Evolutionary conservation across 2,113 vertebrate genomes (phyloP).

Genomic region (Micromys minutus): DNA sequence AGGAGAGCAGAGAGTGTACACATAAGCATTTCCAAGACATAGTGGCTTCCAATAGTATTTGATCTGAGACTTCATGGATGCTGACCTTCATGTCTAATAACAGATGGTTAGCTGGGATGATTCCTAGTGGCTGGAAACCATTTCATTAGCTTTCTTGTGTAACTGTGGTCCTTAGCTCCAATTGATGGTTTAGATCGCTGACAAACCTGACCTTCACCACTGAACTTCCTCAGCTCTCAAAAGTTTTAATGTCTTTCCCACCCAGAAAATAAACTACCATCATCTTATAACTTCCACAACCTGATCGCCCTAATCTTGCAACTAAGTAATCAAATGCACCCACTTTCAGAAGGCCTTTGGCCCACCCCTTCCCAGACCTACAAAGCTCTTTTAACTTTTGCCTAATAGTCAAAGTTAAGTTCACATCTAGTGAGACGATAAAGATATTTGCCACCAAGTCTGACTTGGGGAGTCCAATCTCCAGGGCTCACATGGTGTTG

Average conservation of each 20-base stretch:
- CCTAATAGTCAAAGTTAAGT: neutral
- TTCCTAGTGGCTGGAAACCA: neutral
- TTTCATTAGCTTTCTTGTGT: slow-evolving; percentile 12
- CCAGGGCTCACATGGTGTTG: neutral
- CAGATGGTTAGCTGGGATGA: neutral
- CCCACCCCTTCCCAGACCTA: neutral
- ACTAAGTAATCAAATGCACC: neutral
- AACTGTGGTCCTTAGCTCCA: neutral
- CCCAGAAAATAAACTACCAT: neutral
- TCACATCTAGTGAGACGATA: neutral
- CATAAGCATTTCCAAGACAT: neutral
- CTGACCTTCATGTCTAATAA: neutral
- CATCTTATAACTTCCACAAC: neutral
- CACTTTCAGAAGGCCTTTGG: neutral
- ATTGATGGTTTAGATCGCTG: neutral
- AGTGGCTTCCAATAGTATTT: neutral
- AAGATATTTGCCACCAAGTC: neutral
- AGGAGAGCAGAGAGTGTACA: no score
- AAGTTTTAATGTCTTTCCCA: neutral
- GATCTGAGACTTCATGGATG: neutral
- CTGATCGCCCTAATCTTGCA: neutral
- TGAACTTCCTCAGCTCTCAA: neutral
- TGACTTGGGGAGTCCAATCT: neutral
- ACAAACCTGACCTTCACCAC: neutral
- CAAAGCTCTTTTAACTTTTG: slow-evolving; percentile 2